Percentiles rank a stretch among this genome's conserved stretches.
Evolutionary conservation across 1,140 invertebrate genomes (phyloP).

Genomic region (Dermatophagoides farinae): DNA sequence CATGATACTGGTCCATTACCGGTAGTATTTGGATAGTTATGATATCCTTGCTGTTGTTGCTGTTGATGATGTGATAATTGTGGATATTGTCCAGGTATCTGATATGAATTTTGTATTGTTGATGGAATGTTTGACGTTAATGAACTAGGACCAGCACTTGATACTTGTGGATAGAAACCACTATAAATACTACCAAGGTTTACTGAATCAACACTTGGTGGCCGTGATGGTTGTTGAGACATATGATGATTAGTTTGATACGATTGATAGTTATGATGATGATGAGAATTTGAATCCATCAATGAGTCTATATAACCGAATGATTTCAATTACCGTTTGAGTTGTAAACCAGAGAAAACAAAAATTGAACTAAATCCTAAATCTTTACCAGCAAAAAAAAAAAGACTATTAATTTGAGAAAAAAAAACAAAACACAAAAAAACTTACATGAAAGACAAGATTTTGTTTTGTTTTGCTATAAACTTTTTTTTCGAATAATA

Average conservation of each 20-base stretch:
- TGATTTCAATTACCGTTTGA: too few relatives aligned
- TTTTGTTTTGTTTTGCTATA: too few relatives aligned
- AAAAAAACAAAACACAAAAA: too few relatives aligned
- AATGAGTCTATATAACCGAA: too few relatives aligned
- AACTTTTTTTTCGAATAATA: too few relatives aligned
- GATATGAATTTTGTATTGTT: background rate
- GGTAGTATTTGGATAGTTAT: background rate
- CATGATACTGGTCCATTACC: background rate
- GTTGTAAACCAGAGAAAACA: too few relatives aligned
- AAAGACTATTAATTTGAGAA: too few relatives aligned
- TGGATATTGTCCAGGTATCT: background rate
- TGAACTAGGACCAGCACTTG: background rate
- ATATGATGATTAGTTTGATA: background rate
- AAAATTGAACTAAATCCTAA: too few relatives aligned
- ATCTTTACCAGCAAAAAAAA: too few relatives aligned
- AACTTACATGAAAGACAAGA: too few relatives aligned
- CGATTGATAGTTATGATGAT: background rate
- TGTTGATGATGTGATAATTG: background rate
- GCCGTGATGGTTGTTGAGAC: background rate
- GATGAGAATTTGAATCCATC: too few relatives aligned
- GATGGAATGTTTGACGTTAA: background rate
- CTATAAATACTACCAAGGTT: constrained; percentile 2
- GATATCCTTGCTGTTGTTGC: background rate
- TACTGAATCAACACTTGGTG: constrained; percentile 1
- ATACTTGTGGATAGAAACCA: background rate